These are phyloP conservation scores for Lagocephalus sceleratus DNA, from an alignment of 2,797 vertebrate species.

Conservation along the genomic window DNA sequence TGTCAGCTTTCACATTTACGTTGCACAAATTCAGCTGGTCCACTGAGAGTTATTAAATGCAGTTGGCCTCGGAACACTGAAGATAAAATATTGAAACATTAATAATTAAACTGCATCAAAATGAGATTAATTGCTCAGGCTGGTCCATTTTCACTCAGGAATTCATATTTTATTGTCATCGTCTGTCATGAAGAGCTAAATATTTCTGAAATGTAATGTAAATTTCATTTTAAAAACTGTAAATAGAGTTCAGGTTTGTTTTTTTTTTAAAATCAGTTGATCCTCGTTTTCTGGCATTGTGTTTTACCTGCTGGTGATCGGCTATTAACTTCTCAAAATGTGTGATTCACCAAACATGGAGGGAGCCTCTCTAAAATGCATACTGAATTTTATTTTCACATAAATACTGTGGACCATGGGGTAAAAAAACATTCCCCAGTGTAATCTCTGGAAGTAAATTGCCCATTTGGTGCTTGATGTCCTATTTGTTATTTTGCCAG, in stretches of 20 bases:
- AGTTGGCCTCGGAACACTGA: neutral
- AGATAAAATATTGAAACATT: neutral
- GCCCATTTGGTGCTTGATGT: slow-evolving; percentile 44
- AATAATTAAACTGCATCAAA: neutral
- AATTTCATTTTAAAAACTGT: no score
- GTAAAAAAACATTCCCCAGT: slow-evolving; percentile 16
- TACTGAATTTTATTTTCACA: slow-evolving; percentile 21
- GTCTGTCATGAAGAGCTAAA: no score
- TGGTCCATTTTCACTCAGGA: neutral
- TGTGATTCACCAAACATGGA: no score
- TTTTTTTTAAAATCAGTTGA: no score
- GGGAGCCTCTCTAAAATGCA: neutral
- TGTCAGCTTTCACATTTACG: no score
- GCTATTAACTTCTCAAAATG: neutral
- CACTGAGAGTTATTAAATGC: no score
- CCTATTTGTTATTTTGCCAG: slow-evolving; percentile 50
- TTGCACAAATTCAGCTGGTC: no score
- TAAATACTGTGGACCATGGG: slow-evolving; percentile 28
- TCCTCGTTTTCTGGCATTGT: no score
- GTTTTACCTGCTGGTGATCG: neutral
- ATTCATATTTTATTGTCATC: no score
- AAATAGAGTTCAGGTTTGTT: no score
- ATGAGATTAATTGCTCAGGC: neutral
- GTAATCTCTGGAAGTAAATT: slow-evolving; percentile 53
- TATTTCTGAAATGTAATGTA: no score